phyloP scores from a whole-genome alignment of 1,140 invertebrate species.

The Solenopsis fugax region DNA sequence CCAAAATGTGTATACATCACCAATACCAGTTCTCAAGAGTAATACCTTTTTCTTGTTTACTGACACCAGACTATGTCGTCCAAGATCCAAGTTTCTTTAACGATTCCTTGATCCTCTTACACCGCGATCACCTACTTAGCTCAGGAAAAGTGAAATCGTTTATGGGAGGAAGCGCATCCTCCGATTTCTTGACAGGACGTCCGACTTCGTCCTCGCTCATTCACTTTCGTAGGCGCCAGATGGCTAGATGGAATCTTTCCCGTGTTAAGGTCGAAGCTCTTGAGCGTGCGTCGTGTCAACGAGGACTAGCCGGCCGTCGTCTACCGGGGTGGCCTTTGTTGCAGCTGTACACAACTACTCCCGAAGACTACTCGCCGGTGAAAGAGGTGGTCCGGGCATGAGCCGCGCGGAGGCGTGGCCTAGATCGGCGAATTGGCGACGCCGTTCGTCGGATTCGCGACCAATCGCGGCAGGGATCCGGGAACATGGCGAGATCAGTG shows the following conservation, averaged over 20 bases:
- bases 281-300: conserved; percentile 82
- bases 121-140: conserved; percentile 16
- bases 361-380: conserved; percentile 21
- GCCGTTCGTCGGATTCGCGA: conserved; percentile 6
- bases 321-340: conserved; percentile 74
- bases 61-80: background rate
- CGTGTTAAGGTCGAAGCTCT: conserved; percentile 69
- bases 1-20: background rate
- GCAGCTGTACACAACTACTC: conserved; percentile 77
- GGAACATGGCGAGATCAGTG: conserved; percentile 84
- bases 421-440: conserved; percentile 71
- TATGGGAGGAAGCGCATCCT: background rate
- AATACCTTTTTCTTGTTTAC: background rate
- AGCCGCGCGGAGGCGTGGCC: conserved; percentile 70
- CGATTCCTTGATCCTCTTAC: background rate
- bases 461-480: conserved; percentile 73
- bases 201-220: background rate
- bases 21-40: background rate
- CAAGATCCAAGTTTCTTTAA: background rate
- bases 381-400: conserved; percentile 71
- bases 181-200: conserved; percentile 5
- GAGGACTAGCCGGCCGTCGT: conserved; percentile 80
- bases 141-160: conserved; percentile 3
- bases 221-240: conserved; percentile 40
- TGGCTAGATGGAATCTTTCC: conserved; percentile 43